A percentile compares a stretch with the other conserved stretches of the same genome.
Conservation (phyloP, 2,113 vertebrate genomes). For the Carollia perspicillata region DNA sequence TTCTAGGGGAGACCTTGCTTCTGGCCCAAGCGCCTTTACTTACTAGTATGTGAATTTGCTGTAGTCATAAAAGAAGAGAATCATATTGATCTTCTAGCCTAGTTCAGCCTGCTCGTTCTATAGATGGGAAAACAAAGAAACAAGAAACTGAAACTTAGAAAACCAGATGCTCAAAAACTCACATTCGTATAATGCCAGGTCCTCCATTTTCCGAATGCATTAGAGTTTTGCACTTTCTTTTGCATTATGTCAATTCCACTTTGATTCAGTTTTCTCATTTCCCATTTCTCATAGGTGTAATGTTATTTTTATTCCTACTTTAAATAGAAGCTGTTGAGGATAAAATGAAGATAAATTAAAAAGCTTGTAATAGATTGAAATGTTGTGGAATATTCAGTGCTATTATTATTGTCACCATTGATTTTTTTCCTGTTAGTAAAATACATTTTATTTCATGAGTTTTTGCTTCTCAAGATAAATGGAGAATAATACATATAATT, state of each 20-base stretch:
- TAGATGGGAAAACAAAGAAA: not conserved
- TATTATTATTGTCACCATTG: not conserved
- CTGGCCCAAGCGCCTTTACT: not conserved
- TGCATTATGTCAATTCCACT: not conserved
- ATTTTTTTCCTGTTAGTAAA: not conserved
- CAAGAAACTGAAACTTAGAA: not conserved
- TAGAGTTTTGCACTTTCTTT: not conserved
- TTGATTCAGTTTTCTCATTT: not conserved
- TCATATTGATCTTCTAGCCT: not conserved
- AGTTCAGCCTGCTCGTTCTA: not conserved
- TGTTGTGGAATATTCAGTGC: not conserved
- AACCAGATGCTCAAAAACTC: not conserved
- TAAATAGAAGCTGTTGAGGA: not conserved
- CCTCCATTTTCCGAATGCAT: not conserved
- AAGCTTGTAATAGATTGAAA: not conserved
- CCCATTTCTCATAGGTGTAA: not conserved
- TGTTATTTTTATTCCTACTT: not conserved
- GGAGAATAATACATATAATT: no score
- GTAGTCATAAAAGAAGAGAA: not conserved
- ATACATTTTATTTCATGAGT: no score
- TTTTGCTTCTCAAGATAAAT: no score
- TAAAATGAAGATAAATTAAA: not conserved
- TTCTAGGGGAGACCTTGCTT: not conserved
- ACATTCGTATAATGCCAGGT: not conserved
- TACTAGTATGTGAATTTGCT: not conserved